Conservation (phyloP, 2,113 vertebrate species). For the Sprattus sprattus region DNA sequence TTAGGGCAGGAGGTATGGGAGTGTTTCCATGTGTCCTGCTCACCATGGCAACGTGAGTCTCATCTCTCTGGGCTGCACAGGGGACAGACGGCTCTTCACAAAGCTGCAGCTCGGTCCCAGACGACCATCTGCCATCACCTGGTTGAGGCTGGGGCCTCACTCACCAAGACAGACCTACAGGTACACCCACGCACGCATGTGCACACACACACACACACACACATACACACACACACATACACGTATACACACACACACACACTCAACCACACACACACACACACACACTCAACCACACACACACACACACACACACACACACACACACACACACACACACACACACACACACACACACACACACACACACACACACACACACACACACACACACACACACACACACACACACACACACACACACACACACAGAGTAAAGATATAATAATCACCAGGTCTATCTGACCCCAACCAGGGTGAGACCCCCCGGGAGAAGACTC, state of each 20-base stretch:
- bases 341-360: neutral
- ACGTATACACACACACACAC: neutral
- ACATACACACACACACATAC: neutral
- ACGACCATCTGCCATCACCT: constrained; percentile 91
- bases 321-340: too few species aligned
- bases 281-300: neutral
- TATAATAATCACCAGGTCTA: too few species aligned
- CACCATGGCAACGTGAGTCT: too few species aligned
- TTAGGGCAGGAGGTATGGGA: neutral
- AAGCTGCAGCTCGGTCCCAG: constrained; percentile 83
- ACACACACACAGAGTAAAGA: neutral
- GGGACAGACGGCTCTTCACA: constrained; percentile 88
- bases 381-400: neutral
- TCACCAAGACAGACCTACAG: constrained; percentile 94
- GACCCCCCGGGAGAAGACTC: constrained; percentile 80
- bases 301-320: neutral
- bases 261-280: too few species aligned
- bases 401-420: neutral
- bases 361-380: neutral
- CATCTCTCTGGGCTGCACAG: constrained; percentile 62
- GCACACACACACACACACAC: too few species aligned
- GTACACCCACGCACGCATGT: constrained; percentile 55
- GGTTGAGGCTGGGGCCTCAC: constrained; percentile 90
- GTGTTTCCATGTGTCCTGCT: neutral
- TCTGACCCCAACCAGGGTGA: constrained; percentile 70